Evolutionary conservation across 2,797 vertebrate species (phyloP).

Genomic region (Tiaroga cobitis): DNA sequence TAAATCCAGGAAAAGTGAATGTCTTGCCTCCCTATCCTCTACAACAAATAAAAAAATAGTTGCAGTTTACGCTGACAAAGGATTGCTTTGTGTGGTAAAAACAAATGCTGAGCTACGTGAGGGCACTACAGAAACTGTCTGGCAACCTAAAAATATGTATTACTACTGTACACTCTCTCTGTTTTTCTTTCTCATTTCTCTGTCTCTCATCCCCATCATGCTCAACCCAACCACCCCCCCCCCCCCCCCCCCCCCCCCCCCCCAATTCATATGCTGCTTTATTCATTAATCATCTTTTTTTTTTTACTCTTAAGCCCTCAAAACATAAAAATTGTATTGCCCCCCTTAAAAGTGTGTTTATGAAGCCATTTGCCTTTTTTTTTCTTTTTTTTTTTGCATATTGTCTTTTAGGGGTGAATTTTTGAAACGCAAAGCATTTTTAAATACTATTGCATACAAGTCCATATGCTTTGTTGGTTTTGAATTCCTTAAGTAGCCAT

Average conservation of each 20-base stretch:
- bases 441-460: not conserved
- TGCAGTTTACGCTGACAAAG: slow-evolving; percentile 9
- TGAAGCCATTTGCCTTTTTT: too few relatives aligned
- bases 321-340: too few relatives aligned
- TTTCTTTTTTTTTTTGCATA: too few relatives aligned
- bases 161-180: slow-evolving; percentile 20
- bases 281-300: slow-evolving; percentile 49
- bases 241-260: too few relatives aligned
- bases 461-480: not conserved
- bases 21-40: not conserved
- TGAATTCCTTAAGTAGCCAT: not conserved
- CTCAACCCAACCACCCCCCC: too few relatives aligned
- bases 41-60: slow-evolving; percentile 29
- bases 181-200: slow-evolving; percentile 24
- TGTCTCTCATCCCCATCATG: not conserved
- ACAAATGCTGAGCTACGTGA: slow-evolving; percentile 32
- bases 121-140: slow-evolving; percentile 35
- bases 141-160: slow-evolving; percentile 24
- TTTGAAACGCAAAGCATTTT: not conserved
- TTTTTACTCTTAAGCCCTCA: slow-evolving; percentile 1
- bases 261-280: slow-evolving; percentile 27
- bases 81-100: slow-evolving; percentile 38
- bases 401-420: too few relatives aligned
- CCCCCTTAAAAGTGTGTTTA: too few relatives aligned
- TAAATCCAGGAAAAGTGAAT: slow-evolving; percentile 29